Evolutionary conservation across 2,797 vertebrate genomes (phyloP), one percentile per base, ranked within the genome.

Genomic region (Protosalanx chinensis): DNA sequence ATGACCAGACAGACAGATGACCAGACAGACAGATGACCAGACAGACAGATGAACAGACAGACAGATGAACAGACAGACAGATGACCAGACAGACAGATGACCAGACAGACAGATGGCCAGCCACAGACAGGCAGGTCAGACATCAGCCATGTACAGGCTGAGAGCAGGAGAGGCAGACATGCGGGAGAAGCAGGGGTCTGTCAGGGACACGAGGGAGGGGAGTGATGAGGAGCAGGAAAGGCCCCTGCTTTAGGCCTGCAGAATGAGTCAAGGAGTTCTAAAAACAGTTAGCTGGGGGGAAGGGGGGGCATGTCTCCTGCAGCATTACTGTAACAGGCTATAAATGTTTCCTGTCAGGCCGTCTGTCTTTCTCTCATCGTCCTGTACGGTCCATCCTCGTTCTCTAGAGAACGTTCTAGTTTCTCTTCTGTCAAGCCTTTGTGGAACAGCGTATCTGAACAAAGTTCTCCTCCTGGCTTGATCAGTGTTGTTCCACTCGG

Each of bases 241-340:
- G 53, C 15, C 5, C 18, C 13, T 53, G 15, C 27, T 67, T 67
- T 29, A 29, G 15, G 4, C 46, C 65, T 18, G 29, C 32, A 23
- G 32, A 58, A 68, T 57, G 35, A 33, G 51, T 68, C 4, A 16
- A 33, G 32, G 20, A 27, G 10, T 64, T 64, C 62, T 67, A 67
- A 37, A 35, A 58, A 35, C 8, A 61, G 23, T 12, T 8, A 61
- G 27, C 30, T 13, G 8, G 20, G 6, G 51, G 18, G 51, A 1
- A 15, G 4, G 16, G 18, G 51, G 18, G 51, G 5, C 18, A 5
- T 10, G 10, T n/a, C 37, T 64, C 15, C 33, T 23, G n/a, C 33
- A 64, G n/a, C 35, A 15, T 64, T 23, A 13, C 41, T 41, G 37
- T 41, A 64, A 37, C 20, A 18, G 20, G 12, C 64, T 66, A 66